Evolutionary conservation across 2,888 invertebrate genomes (phyloP).

Genomic region (Drosophila sordidula): DNA sequence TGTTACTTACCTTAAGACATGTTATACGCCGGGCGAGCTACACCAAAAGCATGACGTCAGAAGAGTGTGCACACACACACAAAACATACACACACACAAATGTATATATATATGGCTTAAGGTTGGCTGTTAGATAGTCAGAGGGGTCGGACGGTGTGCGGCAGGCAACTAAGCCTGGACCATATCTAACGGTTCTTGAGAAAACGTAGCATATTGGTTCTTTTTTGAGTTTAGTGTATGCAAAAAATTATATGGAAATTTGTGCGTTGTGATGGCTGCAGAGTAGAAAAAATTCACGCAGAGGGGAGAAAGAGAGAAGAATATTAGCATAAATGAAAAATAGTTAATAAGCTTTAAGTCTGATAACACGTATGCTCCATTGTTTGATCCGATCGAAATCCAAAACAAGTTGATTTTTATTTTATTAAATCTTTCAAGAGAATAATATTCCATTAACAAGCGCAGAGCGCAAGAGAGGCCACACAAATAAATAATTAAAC

Average conservation of each 20-base stretch:
- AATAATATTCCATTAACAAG: too few species aligned
- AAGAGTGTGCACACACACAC: slow-evolving; percentile 30
- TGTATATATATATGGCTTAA: slow-evolving; percentile 3
- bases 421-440: too few species aligned
- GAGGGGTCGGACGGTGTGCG: slow-evolving; percentile 53
- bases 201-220: slow-evolving; percentile 67
- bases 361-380: slow-evolving; percentile 70
- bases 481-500: not conserved
- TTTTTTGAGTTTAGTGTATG: slow-evolving; percentile 40
- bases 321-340: slow-evolving; percentile 37
- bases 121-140: slow-evolving; percentile 28
- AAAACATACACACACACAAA: slow-evolving; percentile 17
- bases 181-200: slow-evolving; percentile 69
- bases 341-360: slow-evolving; percentile 16
- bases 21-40: slow-evolving; percentile 44
- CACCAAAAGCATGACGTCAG: slow-evolving; percentile 52
- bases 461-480: too few species aligned
- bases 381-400: slow-evolving; percentile 27
- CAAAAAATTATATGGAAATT: slow-evolving; percentile 55
- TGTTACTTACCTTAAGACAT: slow-evolving; percentile 64
- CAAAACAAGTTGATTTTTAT: too few species aligned
- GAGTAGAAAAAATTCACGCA: slow-evolving; percentile 35
- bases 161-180: slow-evolving; percentile 8
- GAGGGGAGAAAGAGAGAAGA: slow-evolving; percentile 4
- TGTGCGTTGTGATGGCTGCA: slow-evolving; percentile 58